Percentiles rank a stretch among this genome's conserved stretches.
Conservation (phyloP, 2,113 vertebrate species). For the Cromileptes altivelis region DNA sequence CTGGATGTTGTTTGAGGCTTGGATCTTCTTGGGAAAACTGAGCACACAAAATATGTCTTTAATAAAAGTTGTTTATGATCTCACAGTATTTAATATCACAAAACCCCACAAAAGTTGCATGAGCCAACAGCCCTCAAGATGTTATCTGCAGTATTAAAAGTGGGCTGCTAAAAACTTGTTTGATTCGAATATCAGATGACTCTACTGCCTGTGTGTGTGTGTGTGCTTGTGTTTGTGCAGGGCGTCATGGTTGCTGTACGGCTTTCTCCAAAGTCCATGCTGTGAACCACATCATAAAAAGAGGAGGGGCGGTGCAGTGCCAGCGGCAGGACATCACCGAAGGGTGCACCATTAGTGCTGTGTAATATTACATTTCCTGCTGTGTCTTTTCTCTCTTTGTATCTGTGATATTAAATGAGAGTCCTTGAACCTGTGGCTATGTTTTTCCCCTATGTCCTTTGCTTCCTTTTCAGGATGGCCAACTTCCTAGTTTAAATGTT, state of each 20-base stretch:
- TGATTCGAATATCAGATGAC: background rate
- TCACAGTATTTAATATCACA: background rate
- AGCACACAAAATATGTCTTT: background rate
- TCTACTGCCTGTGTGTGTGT: background rate
- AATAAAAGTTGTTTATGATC: background rate
- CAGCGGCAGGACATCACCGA: slow-evolving; percentile 1
- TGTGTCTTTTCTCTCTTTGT: background rate
- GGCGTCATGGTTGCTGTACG: background rate
- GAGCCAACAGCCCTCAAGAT: background rate
- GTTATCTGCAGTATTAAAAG: background rate
- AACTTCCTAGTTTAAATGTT: background rate
- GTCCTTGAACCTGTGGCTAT: background rate
- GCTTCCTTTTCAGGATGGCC: background rate
- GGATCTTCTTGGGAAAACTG: no score
- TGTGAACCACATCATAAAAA: background rate
- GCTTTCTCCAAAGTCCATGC: background rate
- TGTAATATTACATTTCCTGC: slow-evolving; percentile 20
- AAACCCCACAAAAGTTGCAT: background rate
- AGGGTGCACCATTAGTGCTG: slow-evolving; percentile 4
- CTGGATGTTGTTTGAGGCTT: background rate
- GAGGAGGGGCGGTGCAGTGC: background rate
- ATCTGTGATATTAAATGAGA: background rate
- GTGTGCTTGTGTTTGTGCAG: background rate
- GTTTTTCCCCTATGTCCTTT: background rate
- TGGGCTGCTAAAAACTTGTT: background rate